Conservation (phyloP, 2,888 invertebrate species). For the Syrphus vitripennis region DNA sequence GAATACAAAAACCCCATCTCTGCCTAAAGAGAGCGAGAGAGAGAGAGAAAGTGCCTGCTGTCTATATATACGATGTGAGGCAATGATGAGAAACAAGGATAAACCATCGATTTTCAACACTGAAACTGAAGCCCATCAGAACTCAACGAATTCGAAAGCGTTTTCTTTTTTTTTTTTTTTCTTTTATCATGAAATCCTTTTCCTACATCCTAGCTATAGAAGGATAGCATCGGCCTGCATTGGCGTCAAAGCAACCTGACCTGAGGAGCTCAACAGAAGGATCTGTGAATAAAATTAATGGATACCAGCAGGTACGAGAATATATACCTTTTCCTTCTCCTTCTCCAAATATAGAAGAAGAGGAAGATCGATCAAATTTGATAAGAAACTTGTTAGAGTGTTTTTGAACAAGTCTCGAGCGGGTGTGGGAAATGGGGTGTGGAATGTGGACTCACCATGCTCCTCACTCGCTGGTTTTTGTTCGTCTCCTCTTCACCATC, state of each 20-base stretch:
- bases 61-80: background rate
- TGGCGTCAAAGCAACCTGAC: background rate
- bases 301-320: constrained; percentile 35
- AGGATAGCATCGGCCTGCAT: background rate
- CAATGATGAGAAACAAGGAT: constrained; percentile 32
- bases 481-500: background rate
- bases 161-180: background rate
- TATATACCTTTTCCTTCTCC: background rate
- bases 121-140: background rate
- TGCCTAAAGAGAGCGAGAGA: background rate
- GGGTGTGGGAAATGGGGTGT: background rate
- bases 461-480: background rate
- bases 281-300: constrained; percentile 68
- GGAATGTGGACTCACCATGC: background rate
- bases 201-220: background rate
- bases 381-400: constrained; percentile 71
- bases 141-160: background rate
- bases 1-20: background rate
- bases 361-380: constrained; percentile 64
- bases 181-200: constrained; percentile 23
- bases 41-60: too few species aligned
- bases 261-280: constrained; percentile 33
- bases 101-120: constrained; percentile 53
- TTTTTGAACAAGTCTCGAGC: constrained; percentile 10
- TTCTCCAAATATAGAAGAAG: constrained; percentile 40